A percentile compares a stretch with the other conserved stretches of the same genome.
Conservation (phyloP, 2,113 vertebrate genomes). For the Myanophis thanlyinensis region DNA sequence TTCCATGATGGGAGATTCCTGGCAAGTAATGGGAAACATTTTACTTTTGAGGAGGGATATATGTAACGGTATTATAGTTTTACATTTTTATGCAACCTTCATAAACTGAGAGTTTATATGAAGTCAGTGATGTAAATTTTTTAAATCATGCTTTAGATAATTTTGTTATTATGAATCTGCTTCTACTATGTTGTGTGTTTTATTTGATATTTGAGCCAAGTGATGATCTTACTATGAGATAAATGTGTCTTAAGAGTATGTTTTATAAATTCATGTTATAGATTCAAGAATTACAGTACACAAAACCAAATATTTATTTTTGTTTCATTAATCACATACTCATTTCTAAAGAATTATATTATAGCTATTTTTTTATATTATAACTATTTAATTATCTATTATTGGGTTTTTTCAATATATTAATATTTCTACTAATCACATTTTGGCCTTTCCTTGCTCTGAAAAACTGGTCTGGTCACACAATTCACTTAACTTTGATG, state of each 20-base stretch:
- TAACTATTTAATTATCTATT: not conserved
- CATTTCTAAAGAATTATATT: not conserved
- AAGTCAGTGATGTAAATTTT: not conserved
- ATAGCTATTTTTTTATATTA: not conserved
- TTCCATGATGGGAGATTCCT: not conserved
- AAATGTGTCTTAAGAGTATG: not conserved
- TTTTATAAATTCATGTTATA: not conserved
- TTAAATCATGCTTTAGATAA: not conserved
- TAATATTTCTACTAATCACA: not conserved
- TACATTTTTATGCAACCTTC: not conserved
- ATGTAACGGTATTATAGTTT: not conserved
- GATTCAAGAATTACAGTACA: not conserved
- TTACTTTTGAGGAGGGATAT: not conserved
- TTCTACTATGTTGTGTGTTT: slow-evolving; percentile 9
- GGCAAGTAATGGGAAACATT: not conserved
- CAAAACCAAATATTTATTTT: not conserved
- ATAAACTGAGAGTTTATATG: not conserved
- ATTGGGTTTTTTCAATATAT: too few relatives aligned
- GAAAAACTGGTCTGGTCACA: not conserved
- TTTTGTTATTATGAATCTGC: slow-evolving; percentile 12
- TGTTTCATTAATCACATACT: not conserved
- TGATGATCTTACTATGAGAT: not conserved
- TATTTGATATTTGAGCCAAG: not conserved
- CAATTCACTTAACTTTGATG: not conserved
- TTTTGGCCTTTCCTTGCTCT: not conserved